These are phyloP conservation scores for Anseranas semipalmata DNA, from an alignment of 2,113 vertebrate species.

Conservation along the genomic window DNA sequence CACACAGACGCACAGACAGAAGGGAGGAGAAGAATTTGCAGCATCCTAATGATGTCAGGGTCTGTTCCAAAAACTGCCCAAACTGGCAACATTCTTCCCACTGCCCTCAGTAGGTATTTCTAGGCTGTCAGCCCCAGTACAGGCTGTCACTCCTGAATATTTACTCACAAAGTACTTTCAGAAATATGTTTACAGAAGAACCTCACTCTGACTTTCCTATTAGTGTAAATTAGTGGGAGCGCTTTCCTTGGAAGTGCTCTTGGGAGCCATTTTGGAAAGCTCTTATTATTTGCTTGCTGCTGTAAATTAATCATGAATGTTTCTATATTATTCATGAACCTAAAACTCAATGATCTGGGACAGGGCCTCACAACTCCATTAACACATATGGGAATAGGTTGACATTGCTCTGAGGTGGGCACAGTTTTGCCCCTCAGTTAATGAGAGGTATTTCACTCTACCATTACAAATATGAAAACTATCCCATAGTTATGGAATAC, in stretches of 20 bases:
- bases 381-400: not conserved
- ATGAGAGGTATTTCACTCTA: not conserved
- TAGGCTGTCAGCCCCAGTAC: not conserved
- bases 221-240: slow-evolving; percentile 53
- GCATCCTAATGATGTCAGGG: not conserved
- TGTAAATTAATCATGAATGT: slow-evolving; percentile 55
- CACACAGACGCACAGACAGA: fast-evolving
- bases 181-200: slow-evolving; percentile 59
- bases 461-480: not conserved
- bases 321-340: slow-evolving; percentile 52
- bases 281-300: slow-evolving; percentile 55
- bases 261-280: slow-evolving; percentile 63
- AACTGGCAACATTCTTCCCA: not conserved
- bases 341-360: slow-evolving; percentile 21
- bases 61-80: not conserved
- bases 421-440: not conserved
- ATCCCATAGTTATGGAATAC: not conserved
- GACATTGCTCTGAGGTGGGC: not conserved
- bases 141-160: slow-evolving; percentile 10
- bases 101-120: not conserved
- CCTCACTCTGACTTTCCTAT: slow-evolving; percentile 50
- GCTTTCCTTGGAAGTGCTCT: slow-evolving; percentile 46
- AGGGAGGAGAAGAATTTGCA: not conserved
- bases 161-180: slow-evolving; percentile 13
- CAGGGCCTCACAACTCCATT: not conserved